Percentiles rank a stretch among this genome's conserved stretches.
Evolutionary conservation across 1,140 invertebrate species (phyloP).

Genomic region (Calycopis cecrops): DNA sequence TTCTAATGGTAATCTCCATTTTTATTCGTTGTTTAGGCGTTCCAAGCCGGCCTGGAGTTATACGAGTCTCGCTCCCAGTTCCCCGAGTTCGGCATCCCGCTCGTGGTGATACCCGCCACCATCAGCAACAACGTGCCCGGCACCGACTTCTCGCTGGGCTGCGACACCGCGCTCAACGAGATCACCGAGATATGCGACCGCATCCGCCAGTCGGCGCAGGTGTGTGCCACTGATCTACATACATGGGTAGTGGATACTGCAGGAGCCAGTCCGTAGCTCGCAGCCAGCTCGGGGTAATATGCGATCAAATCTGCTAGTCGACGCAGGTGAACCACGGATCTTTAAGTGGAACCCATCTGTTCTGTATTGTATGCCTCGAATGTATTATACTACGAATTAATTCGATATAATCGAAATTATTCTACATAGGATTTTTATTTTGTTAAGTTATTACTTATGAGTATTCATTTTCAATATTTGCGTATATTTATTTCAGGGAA

Average conservation of each 20-base stretch:
- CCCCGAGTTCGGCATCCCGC: conserved; percentile 94
- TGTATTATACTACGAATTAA: no score
- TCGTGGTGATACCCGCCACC: conserved; percentile 97
- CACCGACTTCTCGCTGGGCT: conserved; percentile 98
- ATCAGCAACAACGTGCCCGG: conserved; percentile 97
- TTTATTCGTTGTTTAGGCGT: no score
- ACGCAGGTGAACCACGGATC: no score
- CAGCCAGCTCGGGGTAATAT: no score
- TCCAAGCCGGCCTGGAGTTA: conserved; percentile 85
- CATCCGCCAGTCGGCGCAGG: conserved; percentile 94
- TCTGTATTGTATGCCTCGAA: no score
- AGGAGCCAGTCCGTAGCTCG: conserved; percentile 82
- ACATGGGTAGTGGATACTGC: no score
- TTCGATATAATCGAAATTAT: no score
- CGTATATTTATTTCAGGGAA: conserved; percentile 77
- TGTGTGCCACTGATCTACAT: conserved; percentile 20
- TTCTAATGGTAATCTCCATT: no score
- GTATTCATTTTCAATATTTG: background rate
- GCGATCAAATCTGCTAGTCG: no score
- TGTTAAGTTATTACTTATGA: background rate
- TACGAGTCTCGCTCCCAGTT: conserved; percentile 88
- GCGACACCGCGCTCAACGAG: conserved; percentile 98
- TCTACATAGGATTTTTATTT: no score
- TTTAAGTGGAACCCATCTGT: no score
- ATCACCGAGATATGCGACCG: conserved; percentile 99